phyloP scores from a whole-genome alignment of 2,113 vertebrate genomes.

The Lipotes vexillifer region DNA sequence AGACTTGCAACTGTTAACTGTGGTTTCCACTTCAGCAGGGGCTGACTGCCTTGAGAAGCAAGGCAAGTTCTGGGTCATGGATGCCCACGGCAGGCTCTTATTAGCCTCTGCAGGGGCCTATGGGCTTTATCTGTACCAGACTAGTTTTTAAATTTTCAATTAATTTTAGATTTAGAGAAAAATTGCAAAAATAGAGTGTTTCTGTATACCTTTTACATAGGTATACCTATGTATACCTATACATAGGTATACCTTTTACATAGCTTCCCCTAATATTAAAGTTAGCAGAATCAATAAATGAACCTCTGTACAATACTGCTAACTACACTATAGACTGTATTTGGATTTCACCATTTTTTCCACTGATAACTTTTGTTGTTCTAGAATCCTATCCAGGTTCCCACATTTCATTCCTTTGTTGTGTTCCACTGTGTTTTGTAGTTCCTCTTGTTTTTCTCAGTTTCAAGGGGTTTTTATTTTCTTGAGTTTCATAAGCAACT shows the following conservation, averaged over 20 bases:
- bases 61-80: background rate
- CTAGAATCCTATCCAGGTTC: background rate
- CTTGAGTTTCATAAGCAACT: background rate
- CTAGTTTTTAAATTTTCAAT: background rate
- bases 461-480: background rate
- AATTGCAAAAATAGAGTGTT: background rate
- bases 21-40: background rate
- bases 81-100: background rate
- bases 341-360: background rate
- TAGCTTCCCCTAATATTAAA: background rate
- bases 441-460: background rate
- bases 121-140: background rate
- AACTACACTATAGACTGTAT: background rate
- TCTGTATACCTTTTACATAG: background rate
- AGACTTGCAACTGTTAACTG: background rate
- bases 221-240: too few relatives aligned
- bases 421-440: background rate
- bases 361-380: background rate
- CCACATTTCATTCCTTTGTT: background rate
- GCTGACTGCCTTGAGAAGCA: rapidly evolving
- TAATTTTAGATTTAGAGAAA: background rate
- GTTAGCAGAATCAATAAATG: background rate
- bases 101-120: background rate
- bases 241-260: background rate
- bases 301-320: background rate